Conservation (phyloP, 2,888 invertebrate genomes). For the Eupithecia insigniata region DNA sequence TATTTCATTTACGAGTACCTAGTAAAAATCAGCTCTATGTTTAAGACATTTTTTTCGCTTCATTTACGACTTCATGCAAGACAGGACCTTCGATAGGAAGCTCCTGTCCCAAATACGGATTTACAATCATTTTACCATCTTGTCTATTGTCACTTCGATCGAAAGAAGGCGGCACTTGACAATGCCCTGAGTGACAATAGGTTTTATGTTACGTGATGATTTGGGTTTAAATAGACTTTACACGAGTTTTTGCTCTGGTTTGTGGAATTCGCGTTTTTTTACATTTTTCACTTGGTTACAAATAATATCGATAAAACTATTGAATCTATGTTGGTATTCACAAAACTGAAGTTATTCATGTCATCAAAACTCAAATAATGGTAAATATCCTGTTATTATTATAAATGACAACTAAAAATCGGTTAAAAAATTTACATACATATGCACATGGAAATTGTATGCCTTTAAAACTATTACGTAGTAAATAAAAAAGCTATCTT, state of each 20-base stretch:
- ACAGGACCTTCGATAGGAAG: not conserved
- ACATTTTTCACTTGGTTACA: not conserved
- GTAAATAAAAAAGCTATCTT: not conserved
- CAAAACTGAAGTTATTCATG: too few species aligned
- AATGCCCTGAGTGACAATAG: not conserved
- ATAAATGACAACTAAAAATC: too few species aligned
- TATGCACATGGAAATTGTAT: not conserved
- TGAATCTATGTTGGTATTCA: too few species aligned
- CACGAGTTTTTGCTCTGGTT: not conserved
- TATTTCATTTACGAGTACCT: too few species aligned
- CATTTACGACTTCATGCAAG: too few species aligned
- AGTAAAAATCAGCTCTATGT: not conserved
- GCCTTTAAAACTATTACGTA: not conserved
- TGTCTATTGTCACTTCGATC: constrained; percentile 1
- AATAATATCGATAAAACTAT: not conserved
- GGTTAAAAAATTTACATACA: too few species aligned
- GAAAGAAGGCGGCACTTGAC: constrained; percentile 6
- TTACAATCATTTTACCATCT: not conserved
- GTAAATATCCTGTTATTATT: too few species aligned
- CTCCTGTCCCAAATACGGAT: constrained; percentile 7
- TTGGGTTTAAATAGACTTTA: not conserved
- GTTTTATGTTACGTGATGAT: constrained; percentile 5
- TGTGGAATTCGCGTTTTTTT: not conserved
- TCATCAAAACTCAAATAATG: too few species aligned
- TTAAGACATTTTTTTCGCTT: too few species aligned